Conservation (phyloP, 2,797 vertebrate species). For the Cirrhinus molitorella region DNA sequence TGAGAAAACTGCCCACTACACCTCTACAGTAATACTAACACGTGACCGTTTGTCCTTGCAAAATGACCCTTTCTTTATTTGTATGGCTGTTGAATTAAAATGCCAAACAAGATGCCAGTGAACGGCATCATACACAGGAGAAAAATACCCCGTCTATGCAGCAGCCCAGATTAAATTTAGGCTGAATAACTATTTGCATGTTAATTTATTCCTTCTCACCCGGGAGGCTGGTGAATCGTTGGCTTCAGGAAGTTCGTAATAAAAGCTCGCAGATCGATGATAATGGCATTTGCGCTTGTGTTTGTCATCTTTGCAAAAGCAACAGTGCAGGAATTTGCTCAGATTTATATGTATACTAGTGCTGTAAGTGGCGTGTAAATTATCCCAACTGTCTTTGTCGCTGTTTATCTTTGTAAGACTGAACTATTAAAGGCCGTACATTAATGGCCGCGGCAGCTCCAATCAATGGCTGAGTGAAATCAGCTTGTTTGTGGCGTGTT, state of each 20-base stretch:
- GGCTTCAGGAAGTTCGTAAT: conserved; percentile 85
- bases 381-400: conserved; percentile 83
- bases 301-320: conserved; percentile 87
- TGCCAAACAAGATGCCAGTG: background rate
- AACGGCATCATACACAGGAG: conserved; percentile 50
- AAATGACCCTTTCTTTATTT: conserved; percentile 39
- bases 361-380: conserved; percentile 89
- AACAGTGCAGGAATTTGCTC: conserved; percentile 82
- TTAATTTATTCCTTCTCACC: conserved; percentile 79
- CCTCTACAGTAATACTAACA: conserved; percentile 38
- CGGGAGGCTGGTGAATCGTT: conserved; percentile 66
- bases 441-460: conserved; percentile 77
- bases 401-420: conserved; percentile 84
- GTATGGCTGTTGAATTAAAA: conserved; percentile 37
- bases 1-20: conserved; percentile 12
- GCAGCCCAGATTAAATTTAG: conserved; percentile 71
- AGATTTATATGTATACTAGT: conserved; percentile 87
- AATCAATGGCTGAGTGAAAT: conserved; percentile 84
- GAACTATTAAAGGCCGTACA: conserved; percentile 82
- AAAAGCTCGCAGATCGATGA: conserved; percentile 86
- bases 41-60: conserved; percentile 20
- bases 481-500: conserved; percentile 72
- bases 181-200: conserved; percentile 76
- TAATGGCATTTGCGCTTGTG: conserved; percentile 85
- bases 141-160: conserved; percentile 67